phyloP scores from a whole-genome alignment of 2,888 invertebrate genomes.

The Caenorhabditis sinica region DNA sequence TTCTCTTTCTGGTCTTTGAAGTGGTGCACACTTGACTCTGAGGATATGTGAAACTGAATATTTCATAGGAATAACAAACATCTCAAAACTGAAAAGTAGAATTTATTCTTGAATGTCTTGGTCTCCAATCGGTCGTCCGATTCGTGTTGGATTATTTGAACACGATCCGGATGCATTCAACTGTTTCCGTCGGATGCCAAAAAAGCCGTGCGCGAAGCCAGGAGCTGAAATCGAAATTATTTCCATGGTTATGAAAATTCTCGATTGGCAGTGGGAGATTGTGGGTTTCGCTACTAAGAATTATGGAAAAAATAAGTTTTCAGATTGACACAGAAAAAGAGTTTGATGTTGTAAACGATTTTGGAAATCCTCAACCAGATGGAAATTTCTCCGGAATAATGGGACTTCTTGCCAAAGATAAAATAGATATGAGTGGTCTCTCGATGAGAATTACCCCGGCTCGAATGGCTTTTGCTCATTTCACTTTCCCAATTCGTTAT shows the following conservation, averaged over 20 bases:
- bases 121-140: conserved; percentile 73
- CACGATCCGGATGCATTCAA: conserved; percentile 76
- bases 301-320: conserved; percentile 1
- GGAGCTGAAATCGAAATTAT: conserved; percentile 76
- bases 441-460: conserved; percentile 74
- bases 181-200: conserved; percentile 74
- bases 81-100: conserved; percentile 7
- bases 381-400: conserved; percentile 74
- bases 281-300: conserved; percentile 40
- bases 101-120: conserved; percentile 56
- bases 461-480: conserved; percentile 73
- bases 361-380: conserved; percentile 66
- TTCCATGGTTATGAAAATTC: conserved; percentile 72
- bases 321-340: conserved; percentile 71
- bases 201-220: conserved; percentile 69
- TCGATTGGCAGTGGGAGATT: conserved; percentile 77
- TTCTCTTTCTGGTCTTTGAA: conserved; percentile 27
- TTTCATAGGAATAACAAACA: conserved; percentile 3
- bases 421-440: conserved; percentile 74
- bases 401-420: conserved; percentile 72
- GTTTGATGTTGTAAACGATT: conserved; percentile 70
- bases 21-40: conserved; percentile 38
- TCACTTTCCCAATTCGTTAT: conserved; percentile 75
- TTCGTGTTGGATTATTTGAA: conserved; percentile 73
- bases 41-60: conserved; percentile 28